Base-by-base conservation (phyloP, 53 echinoderm and acorn worm genomes). In the Temnopleurus reevesii region DNA sequence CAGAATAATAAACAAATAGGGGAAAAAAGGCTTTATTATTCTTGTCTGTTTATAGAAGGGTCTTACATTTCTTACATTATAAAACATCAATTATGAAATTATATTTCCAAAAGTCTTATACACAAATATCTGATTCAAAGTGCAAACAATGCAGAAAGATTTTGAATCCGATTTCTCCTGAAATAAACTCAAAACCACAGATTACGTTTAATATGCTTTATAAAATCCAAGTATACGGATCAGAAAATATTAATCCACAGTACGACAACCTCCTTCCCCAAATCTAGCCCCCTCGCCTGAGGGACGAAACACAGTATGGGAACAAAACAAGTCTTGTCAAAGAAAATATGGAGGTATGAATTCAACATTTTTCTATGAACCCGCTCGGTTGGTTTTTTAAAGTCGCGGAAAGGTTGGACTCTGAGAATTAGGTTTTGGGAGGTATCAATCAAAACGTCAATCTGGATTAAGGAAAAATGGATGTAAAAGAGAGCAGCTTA, bases 371-470 rank as follows among this genome's bases (percentile, higher is more conserved):
- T 55, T 56, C 21, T 83, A 17, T n/a, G n/a, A 51, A 47, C 46
- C 46, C 19, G 80, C 30, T 8, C 47, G 80, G 46, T 80, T 71
- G 55, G 83, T 49, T 53, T 81, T 77, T 26, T 27, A 8, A 81
- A 53, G 59, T 85, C 46, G 3, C 60, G 36, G 60, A 36, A 59
- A 60, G 85, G 49, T 46, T 49, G 88, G 88, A 23, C 51, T n/a
- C 34, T 2, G 51, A 47, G 51, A 71, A 66, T 87, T 49, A 66
- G 71, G 51, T 87, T 87, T 29, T 29, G 65, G 65, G 88, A 87
- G 51, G 71, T 66, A 87, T 87, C 88, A 87, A 87, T 87, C 88
- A 87, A 65, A 30, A 13, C 51, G 88, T 65, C 88, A 87, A 45
- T 87, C 71, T 87, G 33, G 66, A 87, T 87, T 87, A 66, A 36